These are phyloP conservation scores for Haplochromis vanheusdeni DNA, from an alignment of 2,113 vertebrate species.

Conservation along the genomic window DNA sequence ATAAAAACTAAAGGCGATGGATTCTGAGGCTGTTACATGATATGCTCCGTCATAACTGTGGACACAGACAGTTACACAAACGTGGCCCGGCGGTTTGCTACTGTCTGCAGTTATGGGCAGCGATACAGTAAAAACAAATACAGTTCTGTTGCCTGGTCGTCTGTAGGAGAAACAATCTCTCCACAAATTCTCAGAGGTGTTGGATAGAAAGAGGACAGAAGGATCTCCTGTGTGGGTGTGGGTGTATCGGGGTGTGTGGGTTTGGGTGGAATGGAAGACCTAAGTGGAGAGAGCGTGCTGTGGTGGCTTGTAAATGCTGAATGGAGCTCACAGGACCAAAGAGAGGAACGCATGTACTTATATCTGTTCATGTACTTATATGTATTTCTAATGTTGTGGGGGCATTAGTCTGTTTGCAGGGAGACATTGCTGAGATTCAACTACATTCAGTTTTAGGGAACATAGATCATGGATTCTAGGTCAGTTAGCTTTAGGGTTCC, in stretches of 20 bases:
- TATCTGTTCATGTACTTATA: neutral
- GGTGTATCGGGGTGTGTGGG: neutral
- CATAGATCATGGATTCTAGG: neutral
- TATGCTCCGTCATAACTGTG: conserved; percentile 21
- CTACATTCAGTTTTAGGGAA: neutral
- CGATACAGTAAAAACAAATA: conserved; percentile 30
- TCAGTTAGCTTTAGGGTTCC: neutral
- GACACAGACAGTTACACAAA: conserved; percentile 28
- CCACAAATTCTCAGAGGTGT: conserved; percentile 26
- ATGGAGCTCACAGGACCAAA: neutral
- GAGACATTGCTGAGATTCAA: neutral
- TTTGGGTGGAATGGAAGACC: neutral
- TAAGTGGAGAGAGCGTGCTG: conserved; percentile 30
- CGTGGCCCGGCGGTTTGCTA: conserved; percentile 21
- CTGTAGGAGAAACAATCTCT: conserved; percentile 31
- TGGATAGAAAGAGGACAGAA: neutral
- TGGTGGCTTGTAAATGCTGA: conserved; percentile 16
- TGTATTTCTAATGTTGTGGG: neutral
- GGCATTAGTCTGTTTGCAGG: neutral
- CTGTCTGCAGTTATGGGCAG: conserved; percentile 41
- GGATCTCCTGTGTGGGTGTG: neutral
- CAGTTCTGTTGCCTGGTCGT: conserved; percentile 14
- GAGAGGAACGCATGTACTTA: neutral
- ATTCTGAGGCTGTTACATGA: conserved; percentile 17
- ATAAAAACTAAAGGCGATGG: neutral